Evolutionary conservation across 2,888 invertebrate genomes (phyloP).

Genomic region (Falcaria lacertinaria): DNA sequence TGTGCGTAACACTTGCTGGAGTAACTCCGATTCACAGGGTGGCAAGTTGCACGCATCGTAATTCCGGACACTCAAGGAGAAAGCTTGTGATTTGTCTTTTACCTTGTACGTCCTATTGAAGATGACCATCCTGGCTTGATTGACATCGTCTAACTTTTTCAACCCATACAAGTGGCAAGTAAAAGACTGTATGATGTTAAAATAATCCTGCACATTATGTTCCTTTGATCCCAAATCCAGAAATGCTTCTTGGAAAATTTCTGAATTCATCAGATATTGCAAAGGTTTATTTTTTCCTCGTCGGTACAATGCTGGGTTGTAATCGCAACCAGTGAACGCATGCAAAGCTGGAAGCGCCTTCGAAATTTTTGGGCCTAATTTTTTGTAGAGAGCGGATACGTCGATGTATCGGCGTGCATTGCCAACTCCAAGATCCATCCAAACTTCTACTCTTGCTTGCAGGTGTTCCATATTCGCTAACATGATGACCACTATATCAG

Average conservation of each 20-base stretch:
- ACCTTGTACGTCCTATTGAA: conserved; percentile 1
- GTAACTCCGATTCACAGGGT: conserved; percentile 26
- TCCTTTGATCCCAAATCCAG: conserved; percentile 2
- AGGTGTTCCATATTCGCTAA: conserved; percentile 17
- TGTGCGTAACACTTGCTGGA: conserved; percentile 27
- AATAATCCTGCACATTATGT: conserved; percentile 2
- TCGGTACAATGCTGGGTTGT: conserved; percentile 13
- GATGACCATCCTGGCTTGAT: conserved; percentile 4
- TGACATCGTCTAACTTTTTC: conserved; percentile 5
- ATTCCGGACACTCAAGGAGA: conserved; percentile 22
- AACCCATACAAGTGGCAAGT: conserved; percentile 9
- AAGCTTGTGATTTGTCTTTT: conserved; percentile 1
- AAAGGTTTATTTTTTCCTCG: conserved; percentile 10
- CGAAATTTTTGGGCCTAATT: conserved; percentile 8
- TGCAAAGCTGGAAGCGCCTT: conserved; percentile 14
- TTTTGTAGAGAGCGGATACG: conserved; percentile 9
- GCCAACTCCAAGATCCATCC: conserved; percentile 10
- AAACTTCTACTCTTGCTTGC: conserved; percentile 7
- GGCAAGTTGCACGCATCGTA: conserved; percentile 29
- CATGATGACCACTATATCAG: conserved; percentile 25
- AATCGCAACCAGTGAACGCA: conserved; percentile 13
- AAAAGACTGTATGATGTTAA: conserved; percentile 1
- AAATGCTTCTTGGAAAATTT: conserved; percentile 10
- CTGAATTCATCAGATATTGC: conserved; percentile 7
- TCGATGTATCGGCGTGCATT: conserved; percentile 13